Percentiles rank a stretch among this genome's conserved stretches.
phyloP scores from a whole-genome alignment of 2,888 invertebrate genomes.

The Beris chalybata region DNA sequence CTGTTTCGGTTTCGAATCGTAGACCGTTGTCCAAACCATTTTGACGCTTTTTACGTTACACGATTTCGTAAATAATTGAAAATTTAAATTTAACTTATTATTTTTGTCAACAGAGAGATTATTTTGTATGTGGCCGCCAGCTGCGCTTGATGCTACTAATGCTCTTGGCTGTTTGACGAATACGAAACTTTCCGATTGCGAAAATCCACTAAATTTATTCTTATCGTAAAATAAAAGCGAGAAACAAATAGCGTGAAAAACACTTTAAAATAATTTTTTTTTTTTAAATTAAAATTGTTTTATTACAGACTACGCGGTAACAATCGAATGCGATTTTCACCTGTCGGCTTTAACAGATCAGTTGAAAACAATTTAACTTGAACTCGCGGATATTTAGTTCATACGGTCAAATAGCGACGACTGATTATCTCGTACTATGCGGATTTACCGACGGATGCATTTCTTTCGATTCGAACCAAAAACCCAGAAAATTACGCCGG shows the following conservation, averaged over 20 bases:
- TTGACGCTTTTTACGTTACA: not conserved
- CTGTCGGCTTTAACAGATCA: too few relatives aligned
- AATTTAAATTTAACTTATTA: constrained; percentile 6
- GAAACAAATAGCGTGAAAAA: too few relatives aligned
- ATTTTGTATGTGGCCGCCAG: not conserved
- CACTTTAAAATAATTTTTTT: too few relatives aligned
- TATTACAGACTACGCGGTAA: too few relatives aligned
- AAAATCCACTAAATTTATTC: constrained; percentile 19
- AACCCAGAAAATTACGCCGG: too few relatives aligned
- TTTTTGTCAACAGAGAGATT: not conserved
- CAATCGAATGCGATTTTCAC: too few relatives aligned
- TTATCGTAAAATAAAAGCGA: constrained; percentile 8
- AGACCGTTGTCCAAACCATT: constrained; percentile 23
- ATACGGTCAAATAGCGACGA: constrained; percentile 13
- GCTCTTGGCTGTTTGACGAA: too few relatives aligned
- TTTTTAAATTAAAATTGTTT: too few relatives aligned
- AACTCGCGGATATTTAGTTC: not conserved
- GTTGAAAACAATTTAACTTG: too few relatives aligned
- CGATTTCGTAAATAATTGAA: constrained; percentile 5
- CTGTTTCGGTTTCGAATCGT: constrained; percentile 6
- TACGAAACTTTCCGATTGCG: constrained; percentile 8
- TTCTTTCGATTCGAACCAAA: too few relatives aligned
- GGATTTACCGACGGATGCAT: constrained; percentile 4
- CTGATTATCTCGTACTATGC: constrained; percentile 1
- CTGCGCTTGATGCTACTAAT: not conserved